These are phyloP conservation scores for Margaritifera margaritifera DNA, from an alignment of 2,888 invertebrate genomes.

Conservation along the genomic window DNA sequence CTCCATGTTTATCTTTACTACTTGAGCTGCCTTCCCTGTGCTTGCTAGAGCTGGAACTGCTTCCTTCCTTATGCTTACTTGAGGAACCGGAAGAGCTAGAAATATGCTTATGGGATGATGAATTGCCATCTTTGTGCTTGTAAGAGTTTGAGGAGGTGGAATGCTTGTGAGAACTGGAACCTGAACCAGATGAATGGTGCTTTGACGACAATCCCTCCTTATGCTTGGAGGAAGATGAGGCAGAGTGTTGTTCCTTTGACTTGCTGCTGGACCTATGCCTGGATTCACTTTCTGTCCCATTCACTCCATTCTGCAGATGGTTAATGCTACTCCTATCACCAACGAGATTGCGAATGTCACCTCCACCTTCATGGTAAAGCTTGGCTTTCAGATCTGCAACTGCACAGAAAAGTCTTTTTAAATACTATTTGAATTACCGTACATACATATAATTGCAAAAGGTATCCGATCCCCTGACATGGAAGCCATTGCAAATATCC, in stretches of 20 bases:
- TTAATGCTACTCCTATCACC: conserved; percentile 17
- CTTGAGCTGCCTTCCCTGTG: conserved; percentile 45
- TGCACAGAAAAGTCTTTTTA: neutral
- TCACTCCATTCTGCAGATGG: conserved; percentile 17
- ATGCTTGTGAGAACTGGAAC: conserved; percentile 8
- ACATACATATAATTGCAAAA: neutral
- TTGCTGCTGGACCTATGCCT: conserved; percentile 14
- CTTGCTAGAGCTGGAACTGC: conserved; percentile 33
- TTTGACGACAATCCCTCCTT: too few relatives aligned
- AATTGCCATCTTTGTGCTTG: conserved; percentile 6
- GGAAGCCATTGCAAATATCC: neutral
- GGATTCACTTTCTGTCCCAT: neutral
- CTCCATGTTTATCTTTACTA: conserved; percentile 9
- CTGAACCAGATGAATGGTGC: too few relatives aligned
- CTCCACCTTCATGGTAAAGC: conserved; percentile 26
- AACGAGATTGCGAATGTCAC: conserved; percentile 38
- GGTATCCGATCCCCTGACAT: neutral
- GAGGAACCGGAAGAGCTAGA: conserved; percentile 10
- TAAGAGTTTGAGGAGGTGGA: conserved; percentile 4
- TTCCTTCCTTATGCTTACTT: conserved; percentile 25
- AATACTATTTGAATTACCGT: neutral
- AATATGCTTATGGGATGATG: neutral
- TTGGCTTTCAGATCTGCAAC: conserved; percentile 29
- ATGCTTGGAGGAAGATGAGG: too few relatives aligned
- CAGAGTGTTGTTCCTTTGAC: conserved; percentile 12